Evolutionary conservation across 2,113 vertebrate genomes (phyloP).

Genomic region (Jaculus jaculus): DNA sequence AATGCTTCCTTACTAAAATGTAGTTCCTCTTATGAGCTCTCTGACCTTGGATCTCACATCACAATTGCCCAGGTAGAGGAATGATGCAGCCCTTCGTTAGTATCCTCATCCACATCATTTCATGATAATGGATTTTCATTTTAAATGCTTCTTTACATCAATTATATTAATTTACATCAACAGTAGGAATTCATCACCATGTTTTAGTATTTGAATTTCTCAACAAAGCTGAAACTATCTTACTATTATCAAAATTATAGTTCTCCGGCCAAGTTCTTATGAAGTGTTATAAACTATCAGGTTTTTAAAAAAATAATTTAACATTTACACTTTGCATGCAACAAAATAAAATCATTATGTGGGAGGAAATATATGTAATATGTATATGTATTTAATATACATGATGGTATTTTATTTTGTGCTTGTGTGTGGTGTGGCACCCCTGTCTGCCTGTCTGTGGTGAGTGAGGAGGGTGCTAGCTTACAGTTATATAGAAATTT

Average conservation of each 20-base stretch:
- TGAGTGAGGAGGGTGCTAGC: too few relatives aligned
- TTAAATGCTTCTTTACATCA: not conserved
- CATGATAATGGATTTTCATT: not conserved
- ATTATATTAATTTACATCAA: not conserved
- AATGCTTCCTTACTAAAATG: not conserved
- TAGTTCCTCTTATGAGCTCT: not conserved
- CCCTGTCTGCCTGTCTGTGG: too few relatives aligned
- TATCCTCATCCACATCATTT: not conserved
- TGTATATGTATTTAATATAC: not conserved
- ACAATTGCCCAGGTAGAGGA: too few relatives aligned
- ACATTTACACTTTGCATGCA: not conserved
- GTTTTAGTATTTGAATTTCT: not conserved
- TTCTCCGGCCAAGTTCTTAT: not conserved
- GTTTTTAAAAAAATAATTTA: conserved; percentile 27
- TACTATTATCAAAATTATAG: not conserved
- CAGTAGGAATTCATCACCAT: not conserved
- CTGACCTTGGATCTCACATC: too few relatives aligned
- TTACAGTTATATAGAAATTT: too few relatives aligned
- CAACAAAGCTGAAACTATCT: not conserved
- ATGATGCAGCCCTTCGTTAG: not conserved
- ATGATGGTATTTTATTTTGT: not conserved
- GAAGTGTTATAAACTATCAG: not conserved
- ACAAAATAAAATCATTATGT: not conserved
- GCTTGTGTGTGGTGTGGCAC: not conserved
- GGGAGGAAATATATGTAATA: not conserved